A percentile compares a stretch with the other conserved stretches of the same genome.
Conservation (phyloP, 2,888 invertebrate genomes). For the Cryptophagus acutangulus region DNA sequence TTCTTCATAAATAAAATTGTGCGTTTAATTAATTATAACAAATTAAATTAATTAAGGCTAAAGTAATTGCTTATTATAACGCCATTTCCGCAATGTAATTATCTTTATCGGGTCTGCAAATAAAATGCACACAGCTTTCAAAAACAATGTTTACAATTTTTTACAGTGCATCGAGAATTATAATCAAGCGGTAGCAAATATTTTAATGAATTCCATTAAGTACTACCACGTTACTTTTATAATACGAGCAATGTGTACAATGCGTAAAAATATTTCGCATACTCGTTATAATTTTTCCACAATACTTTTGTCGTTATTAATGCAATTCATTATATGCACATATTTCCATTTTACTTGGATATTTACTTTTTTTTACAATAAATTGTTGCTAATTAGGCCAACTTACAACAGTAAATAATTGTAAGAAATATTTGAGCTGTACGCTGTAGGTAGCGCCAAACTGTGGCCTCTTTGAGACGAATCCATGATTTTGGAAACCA, state of each 20-base stretch:
- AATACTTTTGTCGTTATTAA: constrained; percentile 7
- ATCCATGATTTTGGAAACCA: constrained; percentile 20
- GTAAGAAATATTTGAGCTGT: too few species aligned
- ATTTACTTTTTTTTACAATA: too few species aligned
- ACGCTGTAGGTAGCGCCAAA: too few species aligned
- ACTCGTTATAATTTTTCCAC: constrained; percentile 10
- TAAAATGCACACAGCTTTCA: constrained; percentile 13
- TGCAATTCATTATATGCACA: constrained; percentile 4
- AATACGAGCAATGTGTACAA: constrained; percentile 2
- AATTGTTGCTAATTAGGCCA: too few species aligned
- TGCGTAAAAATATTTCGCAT: constrained; percentile 6
- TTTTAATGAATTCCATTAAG: constrained; percentile 19
- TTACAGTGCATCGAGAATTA: constrained; percentile 3
- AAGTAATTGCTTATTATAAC: constrained; percentile 16
- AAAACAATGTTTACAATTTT: constrained; percentile 9
- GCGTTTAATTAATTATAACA: constrained; percentile 17
- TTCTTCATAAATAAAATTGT: background rate
- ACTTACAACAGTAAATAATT: too few species aligned
- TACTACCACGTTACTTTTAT: constrained; percentile 1
- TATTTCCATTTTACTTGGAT: constrained; percentile 2
- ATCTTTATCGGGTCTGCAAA: constrained; percentile 11
- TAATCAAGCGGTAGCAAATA: constrained; percentile 10
- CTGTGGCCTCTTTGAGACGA: constrained; percentile 19
- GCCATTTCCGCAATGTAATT: constrained; percentile 16
- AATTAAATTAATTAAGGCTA: constrained; percentile 16